Base-by-base conservation (phyloP, 1,140 invertebrate species). In the Bombus ignitus region DNA sequence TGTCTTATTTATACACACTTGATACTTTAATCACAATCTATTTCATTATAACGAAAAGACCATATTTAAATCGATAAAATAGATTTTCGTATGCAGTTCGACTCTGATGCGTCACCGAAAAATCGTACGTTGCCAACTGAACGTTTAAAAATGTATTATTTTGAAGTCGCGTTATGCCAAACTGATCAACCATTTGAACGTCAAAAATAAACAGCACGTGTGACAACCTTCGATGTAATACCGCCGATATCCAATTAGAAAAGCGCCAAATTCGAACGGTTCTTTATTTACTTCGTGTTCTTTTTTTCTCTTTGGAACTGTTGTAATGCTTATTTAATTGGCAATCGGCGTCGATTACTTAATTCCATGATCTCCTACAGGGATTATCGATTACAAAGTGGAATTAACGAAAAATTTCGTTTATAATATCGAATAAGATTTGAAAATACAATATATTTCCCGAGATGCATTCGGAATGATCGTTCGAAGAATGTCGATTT, bases 141-240 rank as follows among this genome's bases (percentile, higher is more conserved):
- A 66, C 1, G 25, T 71, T 76, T 65, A 35, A 5, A 68, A 66
- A 76, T 9, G 12, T 22, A 18, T 77, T 47, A 42, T 70, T 68
- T 77, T 70, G 3, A 66, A 57, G 2, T 25, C 6, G 12, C 8
- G 6, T 72, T 25, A 32, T n/a, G 15, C 12, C 22, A 25, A 62
- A 42, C n/a, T 28, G 25, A 65, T 25, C 71, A 12, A 47, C 9
- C 12, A 4, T 47, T 39, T 59, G 8, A 10, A 57, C 9, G 53
- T 53, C 10, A 32, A 85, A 28, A 10, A 47, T 2, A 9, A 81
- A 70, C 70, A 74, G 84, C 79, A 85, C 70, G 28, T 68, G 12
- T 62, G 84, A 85, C 71, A 59, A 81, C 84, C 79, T 81, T 85
- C 79, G 5, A 37, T 32, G 37, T 81, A 68, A 85, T 35, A 66